Evolutionary conservation across 2,797 vertebrate species (phyloP), one percentile per base, ranked within the genome.

Genomic region (Prionace glauca): DNA sequence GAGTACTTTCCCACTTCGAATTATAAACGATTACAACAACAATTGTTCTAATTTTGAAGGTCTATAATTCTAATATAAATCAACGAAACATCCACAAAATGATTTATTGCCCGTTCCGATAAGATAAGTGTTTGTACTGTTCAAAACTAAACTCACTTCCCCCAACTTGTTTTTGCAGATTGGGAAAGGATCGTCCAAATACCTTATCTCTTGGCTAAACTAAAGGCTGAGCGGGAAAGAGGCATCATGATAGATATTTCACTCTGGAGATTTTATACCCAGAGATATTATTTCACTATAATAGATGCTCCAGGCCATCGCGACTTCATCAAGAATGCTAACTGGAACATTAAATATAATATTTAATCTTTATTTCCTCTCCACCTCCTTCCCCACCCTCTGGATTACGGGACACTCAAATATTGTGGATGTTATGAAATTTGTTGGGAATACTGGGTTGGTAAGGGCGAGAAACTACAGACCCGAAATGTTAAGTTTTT

Each of bases 241-340:
- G 98, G 98, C 0, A 98, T 98, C 87, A 98, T 98, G 26, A 98
- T 98, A 0, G 98, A 98, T 4, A 98, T 98, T 1, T 98, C 98
- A 0, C 96, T 98, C 79, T 96, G 98, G 77, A 98, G 98, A n/a
- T 98, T 98, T 12, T 97, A 96, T 96, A 98, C 98, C 0, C 97
- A 98, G 29, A 98, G 97, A 95, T 98, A 97, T 96, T 97, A 96
- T 0, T 98, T 98, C 96, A 98, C 98, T 0, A 97, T 98, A 92
- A 98, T 98, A 72, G 98, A 98, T 50, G 98, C 98, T 4, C 98
- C 98, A 0, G 98, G 98, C 0, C 98, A 98, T 96, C 97, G 98
- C 9, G 98, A 98, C 96, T 98, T 98, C 96, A 98, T 98, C 20
- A 98, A 98, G 72, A 98, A 98, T 98, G 98, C 98, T 98, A 60